Base-by-base conservation (phyloP, 2,888 invertebrate species). In the Tenthredo livida region DNA sequence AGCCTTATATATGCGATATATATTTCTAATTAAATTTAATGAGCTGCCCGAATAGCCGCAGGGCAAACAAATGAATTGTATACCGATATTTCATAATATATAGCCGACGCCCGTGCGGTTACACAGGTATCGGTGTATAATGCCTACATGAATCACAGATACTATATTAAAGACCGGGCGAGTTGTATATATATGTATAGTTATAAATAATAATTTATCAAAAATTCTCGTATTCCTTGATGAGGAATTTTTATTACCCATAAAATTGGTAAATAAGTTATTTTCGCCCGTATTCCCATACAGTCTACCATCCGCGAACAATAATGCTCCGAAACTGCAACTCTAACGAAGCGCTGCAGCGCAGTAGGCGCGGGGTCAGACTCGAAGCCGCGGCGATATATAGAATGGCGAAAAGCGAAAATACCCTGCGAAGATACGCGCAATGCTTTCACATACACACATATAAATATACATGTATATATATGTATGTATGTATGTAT, bases 1-100 rank as follows among this genome's bases (percentile, higher is more conserved):
- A 43, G 4, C 72, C 43, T 73, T 43, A 25, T n/a, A n/a, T n/a
- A n/a, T 21, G 72, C 21, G 21, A 61, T 61, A 33, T 61, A 33
- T 77, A 77, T 77, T 77, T 77, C 21, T 77, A 77, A 77, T 77
- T 77, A 77, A 77, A 77, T 77, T 77, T 77, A 77, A 77, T 54
- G 50, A 77, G 50, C 77, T 54, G 21, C 3, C 17, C 43, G 17
- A 10, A n/a, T n/a, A 73, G 72, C 72, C 72, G 21, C 43, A 1
- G 43, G 72, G 72, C 72, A 43, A 43, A 73, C 25, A 43, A 73
- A 73, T 73, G 21, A 73, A 43, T 73, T 73, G 21, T 73, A 29
- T 73, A 73, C 40, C 25, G 4, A 43, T 73, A 73, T 73, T 73
- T 73, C 25, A 40, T 43, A 43, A 73, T 10, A 1, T 40, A 40